Evolutionary conservation across 2,888 invertebrate species (phyloP), one percentile per base, ranked within the genome.

Genomic region (Thysanoteuthis rhombus): DNA sequence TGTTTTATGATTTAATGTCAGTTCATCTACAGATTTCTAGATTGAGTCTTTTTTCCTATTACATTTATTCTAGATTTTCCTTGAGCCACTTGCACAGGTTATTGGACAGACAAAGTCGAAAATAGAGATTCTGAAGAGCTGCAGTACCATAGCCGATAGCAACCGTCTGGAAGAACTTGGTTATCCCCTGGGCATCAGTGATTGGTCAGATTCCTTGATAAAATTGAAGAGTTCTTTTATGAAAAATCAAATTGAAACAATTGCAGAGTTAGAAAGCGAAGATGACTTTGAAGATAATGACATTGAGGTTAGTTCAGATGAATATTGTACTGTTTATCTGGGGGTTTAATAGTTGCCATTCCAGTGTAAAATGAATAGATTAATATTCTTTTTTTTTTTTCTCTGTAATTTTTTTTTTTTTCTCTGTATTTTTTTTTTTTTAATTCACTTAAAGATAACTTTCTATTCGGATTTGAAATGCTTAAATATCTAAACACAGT

Each of bases 51-150:
- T 45, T 90, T 5, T 47, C 58, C n/a, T 92, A 16, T 93, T 39
- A 89, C 39, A 91, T 4, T 94, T 94, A 19, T 94, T 4, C 32
- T 47, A 96, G 96, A 95, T 97, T 39, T 96, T 97, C 93, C 95
- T 97, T 90, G 96, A 96, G 52, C 96, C 96, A 0, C 94, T 97
- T 89, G 96, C 96, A 36, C 95, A 96, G 42, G 96, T 96, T n/a
- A 95, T 97, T 39, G 97, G 97, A 6, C 95, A 95, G 19, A 95
- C 96, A 52, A 96, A 96, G 93, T 96, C 96, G 28, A 96, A 97
- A 94, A 94, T 95, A 38, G 94, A 96, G 75, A 95, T 97, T 12
- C 90, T 96, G 38, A 93, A 95, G 42, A 94, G 94, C 28, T 95
- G 96, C 93, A 52, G 93, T 38, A 94, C 94, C 28, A 93, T 94